Percentiles rank a stretch among this genome's conserved stretches.
phyloP scores from a whole-genome alignment of 64 coral and sea anemone species.

The Porites lutea region DNA sequence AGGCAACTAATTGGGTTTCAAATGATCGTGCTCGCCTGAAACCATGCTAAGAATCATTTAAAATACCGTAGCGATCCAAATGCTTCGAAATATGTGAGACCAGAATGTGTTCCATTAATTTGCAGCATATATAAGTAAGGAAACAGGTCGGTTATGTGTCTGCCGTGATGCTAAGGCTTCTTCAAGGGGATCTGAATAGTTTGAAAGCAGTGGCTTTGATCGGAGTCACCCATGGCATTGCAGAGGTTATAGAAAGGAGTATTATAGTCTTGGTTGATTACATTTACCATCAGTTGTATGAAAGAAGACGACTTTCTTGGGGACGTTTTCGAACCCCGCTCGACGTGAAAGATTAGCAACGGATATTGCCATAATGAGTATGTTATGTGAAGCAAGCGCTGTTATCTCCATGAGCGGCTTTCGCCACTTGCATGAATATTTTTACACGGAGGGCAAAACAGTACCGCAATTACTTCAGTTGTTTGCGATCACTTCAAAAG shows the following conservation, averaged over 20 bases:
- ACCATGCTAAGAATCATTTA: slow-evolving; percentile 34
- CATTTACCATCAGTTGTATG: neutral
- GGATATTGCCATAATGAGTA: neutral
- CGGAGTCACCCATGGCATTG: neutral
- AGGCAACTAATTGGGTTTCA: neutral
- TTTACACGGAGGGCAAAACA: neutral
- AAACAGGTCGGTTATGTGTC: neutral
- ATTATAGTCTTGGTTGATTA: neutral
- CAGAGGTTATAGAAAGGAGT: neutral
- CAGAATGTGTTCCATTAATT: too few species aligned
- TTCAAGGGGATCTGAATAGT: neutral
- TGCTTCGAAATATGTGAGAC: neutral
- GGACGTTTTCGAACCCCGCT: neutral
- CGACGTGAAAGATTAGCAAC: too few species aligned
- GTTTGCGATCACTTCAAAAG: neutral
- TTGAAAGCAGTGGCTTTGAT: neutral
- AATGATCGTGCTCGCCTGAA: too few species aligned
- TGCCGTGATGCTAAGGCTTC: neutral
- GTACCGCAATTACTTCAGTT: neutral
- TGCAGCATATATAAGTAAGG: neutral
- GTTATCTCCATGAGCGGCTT: neutral
- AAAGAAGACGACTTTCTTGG: neutral
- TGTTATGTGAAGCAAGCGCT: neutral
- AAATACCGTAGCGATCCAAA: neutral
- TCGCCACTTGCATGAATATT: neutral